Conservation (phyloP, 2,888 invertebrate species). For the Stenodera caucasica region DNA sequence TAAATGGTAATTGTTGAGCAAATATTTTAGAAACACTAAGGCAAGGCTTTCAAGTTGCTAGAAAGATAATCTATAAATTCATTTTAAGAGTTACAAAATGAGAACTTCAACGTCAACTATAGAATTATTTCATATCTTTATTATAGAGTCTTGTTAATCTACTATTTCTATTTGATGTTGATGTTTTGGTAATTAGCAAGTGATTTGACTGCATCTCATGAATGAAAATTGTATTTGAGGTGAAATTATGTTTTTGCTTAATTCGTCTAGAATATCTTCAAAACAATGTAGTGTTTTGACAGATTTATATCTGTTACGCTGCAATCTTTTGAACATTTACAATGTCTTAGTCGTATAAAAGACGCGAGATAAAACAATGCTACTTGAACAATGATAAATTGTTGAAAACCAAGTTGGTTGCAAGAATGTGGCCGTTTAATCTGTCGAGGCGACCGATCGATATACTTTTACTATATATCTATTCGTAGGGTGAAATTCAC, state of each 20-base stretch:
- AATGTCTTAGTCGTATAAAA: slow-evolving; percentile 31
- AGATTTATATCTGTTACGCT: slow-evolving; percentile 24
- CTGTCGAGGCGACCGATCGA: slow-evolving; percentile 28
- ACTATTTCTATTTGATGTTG: neutral
- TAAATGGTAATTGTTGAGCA: neutral
- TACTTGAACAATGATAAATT: slow-evolving; percentile 44
- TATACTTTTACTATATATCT: slow-evolving; percentile 1
- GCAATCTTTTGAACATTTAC: slow-evolving; percentile 32
- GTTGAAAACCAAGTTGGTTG: slow-evolving; percentile 36
- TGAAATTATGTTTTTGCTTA: neutral
- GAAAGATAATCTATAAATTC: neutral
- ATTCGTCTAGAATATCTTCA: slow-evolving; percentile 15
- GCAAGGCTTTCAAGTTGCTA: neutral
- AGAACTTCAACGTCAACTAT: too few relatives aligned
- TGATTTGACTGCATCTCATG: neutral
- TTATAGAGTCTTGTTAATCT: neutral
- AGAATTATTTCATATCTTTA: neutral
- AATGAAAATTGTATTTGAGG: neutral
- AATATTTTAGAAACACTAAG: neutral
- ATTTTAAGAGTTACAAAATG: neutral
- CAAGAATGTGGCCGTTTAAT: slow-evolving; percentile 40
- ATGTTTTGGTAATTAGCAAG: neutral
- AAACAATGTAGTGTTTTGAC: slow-evolving; percentile 24
- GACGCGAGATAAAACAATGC: slow-evolving; percentile 40
- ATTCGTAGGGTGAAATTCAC: neutral